Evolutionary conservation across 2,797 vertebrate species (phyloP), one percentile per base, ranked within the genome.

Genomic region (Lepus oiostolus): DNA sequence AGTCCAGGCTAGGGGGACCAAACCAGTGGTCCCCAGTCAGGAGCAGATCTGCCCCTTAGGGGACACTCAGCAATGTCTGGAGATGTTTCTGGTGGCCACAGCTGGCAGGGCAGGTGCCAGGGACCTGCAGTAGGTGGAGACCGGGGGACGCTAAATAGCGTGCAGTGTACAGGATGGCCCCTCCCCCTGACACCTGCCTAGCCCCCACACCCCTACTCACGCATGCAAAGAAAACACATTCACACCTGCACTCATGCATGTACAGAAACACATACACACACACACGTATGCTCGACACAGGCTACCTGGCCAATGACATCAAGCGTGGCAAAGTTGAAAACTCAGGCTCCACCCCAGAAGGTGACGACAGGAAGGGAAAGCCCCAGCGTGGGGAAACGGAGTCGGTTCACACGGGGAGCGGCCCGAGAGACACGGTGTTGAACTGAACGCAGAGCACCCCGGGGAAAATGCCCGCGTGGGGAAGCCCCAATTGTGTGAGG

Each of bases 381-480:
- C 24, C 28, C 21, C 1, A 0, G 30, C 8, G 13, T 0, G 7
- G 30, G n/a, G 5, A 5, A 9, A 1, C 0, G 26, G 32, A 13
- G 12, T 30, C 30, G 2, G 17, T 24, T 19, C 74, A 11, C 11
- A 26, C 3, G 3, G 7, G 26, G 82, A 22, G 10, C 1, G 14
- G 50, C 8, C 24, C 4, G 0, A 38, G 68, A 1, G 63, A n/a
- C 7, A 0, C 6, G 7, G 7, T 11, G 13, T 28, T 14, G 38
- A 70, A 21, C 35, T 24, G 5, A 7, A 2, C 22, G 47, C n/a
- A 52, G 71, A 28, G 13, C 19, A 9, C 24, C 47, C 7, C 52
- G 58, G 32, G n/a, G 22, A 68, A 83, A 62, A 58, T 7, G 26
- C 52, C 65, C 12, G 0, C 19, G 8, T 10, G 30, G 21, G 16